A percentile compares a stretch with the other conserved stretches of the same genome.
These are phyloP conservation scores for Atta texana DNA, from an alignment of 1,140 invertebrate species.

Conservation along the genomic window DNA sequence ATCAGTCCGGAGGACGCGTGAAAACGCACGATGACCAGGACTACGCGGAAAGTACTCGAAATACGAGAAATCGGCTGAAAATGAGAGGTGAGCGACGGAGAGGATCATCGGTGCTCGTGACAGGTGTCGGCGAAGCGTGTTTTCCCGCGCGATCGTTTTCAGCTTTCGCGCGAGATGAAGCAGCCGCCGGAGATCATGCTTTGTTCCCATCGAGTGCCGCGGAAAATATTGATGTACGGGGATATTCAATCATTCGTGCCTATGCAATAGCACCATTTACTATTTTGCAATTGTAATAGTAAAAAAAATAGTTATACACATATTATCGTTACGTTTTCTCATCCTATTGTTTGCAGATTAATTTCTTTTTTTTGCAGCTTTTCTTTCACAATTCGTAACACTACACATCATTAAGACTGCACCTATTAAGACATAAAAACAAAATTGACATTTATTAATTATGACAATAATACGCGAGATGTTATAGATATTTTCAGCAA, in stretches of 20 bases:
- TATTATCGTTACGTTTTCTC: neutral
- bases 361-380: neutral
- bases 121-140: constrained; percentile 72
- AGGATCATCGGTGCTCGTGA: constrained; percentile 72
- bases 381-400: neutral
- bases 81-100: constrained; percentile 76
- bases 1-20: constrained; percentile 57
- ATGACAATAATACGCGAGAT: neutral
- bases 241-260: constrained; percentile 42
- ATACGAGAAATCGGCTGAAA: constrained; percentile 77
- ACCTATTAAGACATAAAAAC: neutral
- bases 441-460: neutral
- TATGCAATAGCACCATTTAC: neutral
- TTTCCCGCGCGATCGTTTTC: constrained; percentile 62
- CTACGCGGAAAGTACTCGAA: constrained; percentile 67
- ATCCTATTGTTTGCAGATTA: neutral
- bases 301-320: neutral
- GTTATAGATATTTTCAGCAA: neutral
- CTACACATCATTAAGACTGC: neutral
- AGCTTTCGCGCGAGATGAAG: constrained; percentile 54
- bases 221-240: constrained; percentile 49
- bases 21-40: constrained; percentile 45
- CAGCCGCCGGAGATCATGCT: constrained; percentile 60
- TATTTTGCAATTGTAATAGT: neutral
- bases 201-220: constrained; percentile 53